Conservation (phyloP, 92 coral and sea anemone species). For the Phenganax stokvisi region DNA sequence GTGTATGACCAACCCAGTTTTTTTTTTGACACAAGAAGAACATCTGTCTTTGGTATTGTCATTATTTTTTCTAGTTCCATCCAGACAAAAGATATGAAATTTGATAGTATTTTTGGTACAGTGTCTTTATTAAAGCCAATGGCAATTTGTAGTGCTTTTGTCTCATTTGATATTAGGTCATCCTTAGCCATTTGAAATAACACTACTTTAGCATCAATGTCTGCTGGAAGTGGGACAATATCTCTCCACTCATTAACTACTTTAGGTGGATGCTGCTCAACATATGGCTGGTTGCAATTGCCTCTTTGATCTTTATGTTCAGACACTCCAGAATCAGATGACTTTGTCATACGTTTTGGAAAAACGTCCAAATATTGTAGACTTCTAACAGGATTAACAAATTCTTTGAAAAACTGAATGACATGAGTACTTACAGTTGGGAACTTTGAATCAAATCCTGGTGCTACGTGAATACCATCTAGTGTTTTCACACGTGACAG, state of each 20-base stretch:
- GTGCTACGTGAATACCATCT: conserved; percentile 41
- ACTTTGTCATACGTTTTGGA: neutral
- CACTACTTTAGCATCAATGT: conserved; percentile 5
- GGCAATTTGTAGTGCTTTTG: conserved; percentile 1
- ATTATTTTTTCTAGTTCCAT: conserved; percentile 19
- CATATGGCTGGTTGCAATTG: neutral
- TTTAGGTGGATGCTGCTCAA: neutral
- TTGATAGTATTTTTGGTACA: neutral
- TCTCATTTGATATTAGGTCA: conserved; percentile 13
- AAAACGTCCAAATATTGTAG: neutral
- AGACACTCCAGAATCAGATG: neutral
- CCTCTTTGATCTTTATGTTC: neutral
- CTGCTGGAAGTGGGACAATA: conserved; percentile 29
- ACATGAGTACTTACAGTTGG: conserved; percentile 29
- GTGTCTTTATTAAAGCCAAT: conserved; percentile 12
- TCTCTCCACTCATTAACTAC: conserved; percentile 17
- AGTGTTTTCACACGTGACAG: conserved; percentile 38
- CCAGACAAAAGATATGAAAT: neutral
- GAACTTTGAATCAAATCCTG: conserved; percentile 36
- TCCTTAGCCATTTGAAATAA: neutral
- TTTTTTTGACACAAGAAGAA: conserved; percentile 24
- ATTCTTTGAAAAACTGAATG: conserved; percentile 17
- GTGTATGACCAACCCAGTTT: conserved; percentile 41
- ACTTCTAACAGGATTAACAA: conserved; percentile 4
- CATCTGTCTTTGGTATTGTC: conserved; percentile 15